Evolutionary conservation across 2,113 vertebrate species (phyloP).

Genomic region (Eulacestoma nigropectus): DNA sequence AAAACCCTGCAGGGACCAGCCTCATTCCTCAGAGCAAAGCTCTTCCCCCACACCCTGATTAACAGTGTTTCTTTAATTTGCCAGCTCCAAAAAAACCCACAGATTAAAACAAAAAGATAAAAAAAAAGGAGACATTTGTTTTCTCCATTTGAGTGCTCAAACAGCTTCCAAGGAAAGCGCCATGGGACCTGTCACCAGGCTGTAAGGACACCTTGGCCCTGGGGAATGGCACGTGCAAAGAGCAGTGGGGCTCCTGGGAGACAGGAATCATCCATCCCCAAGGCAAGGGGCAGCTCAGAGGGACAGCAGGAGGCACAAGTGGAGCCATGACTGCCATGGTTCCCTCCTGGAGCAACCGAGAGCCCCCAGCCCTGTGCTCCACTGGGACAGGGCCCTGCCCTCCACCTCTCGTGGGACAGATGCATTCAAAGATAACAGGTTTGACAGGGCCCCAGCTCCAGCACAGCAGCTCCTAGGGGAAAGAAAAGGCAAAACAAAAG

Average conservation of each 20-base stretch:
- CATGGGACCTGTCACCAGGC: neutral
- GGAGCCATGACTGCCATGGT: accelerated
- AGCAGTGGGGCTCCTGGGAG: neutral
- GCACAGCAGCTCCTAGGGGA: neutral
- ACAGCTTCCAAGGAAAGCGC: neutral
- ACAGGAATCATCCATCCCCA: neutral
- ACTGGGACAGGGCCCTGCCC: neutral
- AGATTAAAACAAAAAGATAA: neutral
- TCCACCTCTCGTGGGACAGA: accelerated
- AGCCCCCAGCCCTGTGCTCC: neutral
- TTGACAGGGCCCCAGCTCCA: neutral
- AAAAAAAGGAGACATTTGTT: neutral
- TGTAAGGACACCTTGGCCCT: neutral
- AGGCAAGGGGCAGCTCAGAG: neutral
- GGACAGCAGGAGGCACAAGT: neutral
- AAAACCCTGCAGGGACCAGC: neutral
- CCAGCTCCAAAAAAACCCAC: neutral
- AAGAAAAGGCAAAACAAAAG: too few relatives aligned
- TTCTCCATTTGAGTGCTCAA: neutral
- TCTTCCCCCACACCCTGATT: neutral
- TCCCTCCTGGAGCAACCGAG: accelerated
- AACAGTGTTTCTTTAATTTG: neutral
- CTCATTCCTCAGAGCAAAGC: neutral
- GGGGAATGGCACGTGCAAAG: neutral
- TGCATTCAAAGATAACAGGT: accelerated